Percentiles rank a stretch among this genome's conserved stretches.
phyloP scores from a whole-genome alignment of 2,113 vertebrate species.

The Notarius quadriscutis region DNA sequence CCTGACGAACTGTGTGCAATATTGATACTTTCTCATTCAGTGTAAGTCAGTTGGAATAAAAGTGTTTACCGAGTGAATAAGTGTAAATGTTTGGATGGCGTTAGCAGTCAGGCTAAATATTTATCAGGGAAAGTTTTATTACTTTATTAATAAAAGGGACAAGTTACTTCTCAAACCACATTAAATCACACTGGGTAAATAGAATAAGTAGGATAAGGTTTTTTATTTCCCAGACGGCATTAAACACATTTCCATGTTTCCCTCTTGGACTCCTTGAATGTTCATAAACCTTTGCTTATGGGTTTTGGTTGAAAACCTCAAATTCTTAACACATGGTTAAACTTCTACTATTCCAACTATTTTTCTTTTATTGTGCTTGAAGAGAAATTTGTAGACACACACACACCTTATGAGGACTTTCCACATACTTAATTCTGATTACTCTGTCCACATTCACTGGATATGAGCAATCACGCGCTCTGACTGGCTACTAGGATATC shows the following conservation, averaged over 20 bases:
- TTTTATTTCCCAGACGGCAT: not conserved
- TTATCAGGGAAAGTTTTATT: not conserved
- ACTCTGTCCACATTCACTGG: too few relatives aligned
- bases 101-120: not conserved
- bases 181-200: too few relatives aligned
- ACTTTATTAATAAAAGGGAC: not conserved
- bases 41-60: not conserved
- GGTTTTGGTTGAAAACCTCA: constrained; percentile 1
- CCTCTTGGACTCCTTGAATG: not conserved
- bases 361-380: constrained; percentile 11
- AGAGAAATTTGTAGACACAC: constrained; percentile 16
- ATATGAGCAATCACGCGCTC: too few relatives aligned
- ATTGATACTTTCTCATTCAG: not conserved
- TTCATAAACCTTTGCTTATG: constrained; percentile 9
- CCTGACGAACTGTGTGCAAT: not conserved
- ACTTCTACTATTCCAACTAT: not conserved
- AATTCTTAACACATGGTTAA: constrained; percentile 19
- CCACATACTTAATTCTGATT: too few relatives aligned
- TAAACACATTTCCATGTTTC: not conserved
- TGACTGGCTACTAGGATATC: too few relatives aligned
- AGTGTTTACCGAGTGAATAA: not conserved
- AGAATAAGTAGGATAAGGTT: not conserved
- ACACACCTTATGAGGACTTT: too few relatives aligned
- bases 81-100: not conserved
- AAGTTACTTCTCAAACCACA: not conserved